Evolutionary conservation across 64 coral and sea anemone species (phyloP).

Genomic region (Hydrozoanthus tunicans): DNA sequence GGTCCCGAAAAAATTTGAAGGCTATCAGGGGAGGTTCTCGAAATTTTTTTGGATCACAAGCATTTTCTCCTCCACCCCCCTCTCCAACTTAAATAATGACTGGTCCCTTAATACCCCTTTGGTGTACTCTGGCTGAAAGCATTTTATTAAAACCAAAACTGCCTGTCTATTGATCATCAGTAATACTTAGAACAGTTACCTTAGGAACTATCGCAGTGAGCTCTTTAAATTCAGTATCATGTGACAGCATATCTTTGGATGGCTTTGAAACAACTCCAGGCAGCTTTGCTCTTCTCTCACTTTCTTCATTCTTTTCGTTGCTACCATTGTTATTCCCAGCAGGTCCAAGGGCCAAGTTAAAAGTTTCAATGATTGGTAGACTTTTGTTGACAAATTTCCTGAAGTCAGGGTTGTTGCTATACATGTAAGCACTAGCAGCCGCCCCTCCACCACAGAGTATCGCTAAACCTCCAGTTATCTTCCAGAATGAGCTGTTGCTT

Average conservation of each 20-base stretch:
- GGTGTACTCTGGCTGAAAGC: too few relatives aligned
- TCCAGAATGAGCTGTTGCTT: conserved; percentile 47
- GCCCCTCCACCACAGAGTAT: conserved; percentile 65
- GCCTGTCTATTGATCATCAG: not conserved
- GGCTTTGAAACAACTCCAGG: not conserved
- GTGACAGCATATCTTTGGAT: not conserved
- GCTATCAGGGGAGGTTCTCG: too few relatives aligned
- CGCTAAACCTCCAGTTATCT: conserved; percentile 58
- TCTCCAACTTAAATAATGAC: too few relatives aligned
- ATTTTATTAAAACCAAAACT: not conserved
- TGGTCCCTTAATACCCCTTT: too few relatives aligned
- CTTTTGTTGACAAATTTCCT: conserved; percentile 67
- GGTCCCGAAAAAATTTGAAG: too few relatives aligned
- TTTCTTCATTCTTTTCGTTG: conserved; percentile 22
- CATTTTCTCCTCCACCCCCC: too few relatives aligned
- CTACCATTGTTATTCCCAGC: conserved; percentile 29
- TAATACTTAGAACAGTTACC: not conserved
- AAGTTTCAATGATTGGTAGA: conserved; percentile 79
- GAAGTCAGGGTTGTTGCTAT: conserved; percentile 71
- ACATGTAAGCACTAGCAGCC: conserved; percentile 46
- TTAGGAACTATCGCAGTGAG: conserved; percentile 30
- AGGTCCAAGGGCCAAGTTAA: conserved; percentile 72
- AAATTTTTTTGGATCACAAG: too few relatives aligned
- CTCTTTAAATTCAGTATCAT: conserved; percentile 8
- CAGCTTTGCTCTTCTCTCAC: not conserved